phyloP scores from a whole-genome alignment of 2,113 vertebrate genomes.

The Prolemur simus region DNA sequence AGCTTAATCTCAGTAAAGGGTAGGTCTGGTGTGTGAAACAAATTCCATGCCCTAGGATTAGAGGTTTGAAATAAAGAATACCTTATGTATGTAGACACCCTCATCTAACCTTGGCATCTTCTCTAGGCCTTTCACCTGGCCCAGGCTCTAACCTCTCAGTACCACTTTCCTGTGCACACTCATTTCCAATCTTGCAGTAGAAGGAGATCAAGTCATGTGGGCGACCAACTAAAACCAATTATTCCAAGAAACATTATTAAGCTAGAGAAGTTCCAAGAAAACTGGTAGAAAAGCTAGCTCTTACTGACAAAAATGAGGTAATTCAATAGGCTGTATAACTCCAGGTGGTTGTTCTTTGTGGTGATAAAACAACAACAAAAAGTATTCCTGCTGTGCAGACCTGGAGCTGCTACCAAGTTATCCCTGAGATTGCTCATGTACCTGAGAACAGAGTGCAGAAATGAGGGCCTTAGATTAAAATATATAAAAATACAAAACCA shows the following conservation, averaged over 20 bases:
- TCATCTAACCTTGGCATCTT: background rate
- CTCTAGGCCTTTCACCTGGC: background rate
- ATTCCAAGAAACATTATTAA: background rate
- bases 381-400: slow-evolving; percentile 56
- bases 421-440: slow-evolving; percentile 81
- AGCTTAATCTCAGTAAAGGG: background rate
- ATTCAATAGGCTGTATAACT: slow-evolving; percentile 51
- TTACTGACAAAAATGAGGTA: slow-evolving; percentile 54
- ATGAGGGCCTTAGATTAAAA: slow-evolving; percentile 79
- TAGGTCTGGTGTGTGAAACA: background rate
- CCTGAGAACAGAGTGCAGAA: slow-evolving; percentile 80
- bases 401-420: slow-evolving; percentile 70
- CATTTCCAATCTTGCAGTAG: background rate
- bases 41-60: background rate
- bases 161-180: background rate
- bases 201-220: background rate
- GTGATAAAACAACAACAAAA: slow-evolving; percentile 64
- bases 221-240: background rate
- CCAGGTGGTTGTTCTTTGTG: slow-evolving; percentile 70
- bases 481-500: slow-evolving; percentile 81
- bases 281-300: background rate
- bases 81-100: background rate
- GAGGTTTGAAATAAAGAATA: background rate
- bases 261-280: background rate
- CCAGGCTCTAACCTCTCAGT: background rate